phyloP scores from a whole-genome alignment of 2,113 vertebrate genomes.

The Oreochromis niloticus region DNA sequence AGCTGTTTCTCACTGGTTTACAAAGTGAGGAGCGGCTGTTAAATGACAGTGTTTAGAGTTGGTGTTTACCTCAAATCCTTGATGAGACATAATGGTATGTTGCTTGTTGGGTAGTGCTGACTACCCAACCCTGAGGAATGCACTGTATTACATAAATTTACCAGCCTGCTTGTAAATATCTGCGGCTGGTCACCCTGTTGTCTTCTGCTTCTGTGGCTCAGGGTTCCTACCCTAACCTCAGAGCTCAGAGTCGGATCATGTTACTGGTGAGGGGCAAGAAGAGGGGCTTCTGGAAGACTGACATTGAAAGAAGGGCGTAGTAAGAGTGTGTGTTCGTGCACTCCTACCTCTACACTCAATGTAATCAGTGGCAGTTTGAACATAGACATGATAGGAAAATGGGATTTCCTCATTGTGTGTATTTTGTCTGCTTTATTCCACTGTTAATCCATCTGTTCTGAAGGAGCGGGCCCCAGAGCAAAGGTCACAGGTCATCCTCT shows the following conservation, averaged over 20 bases:
- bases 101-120: neutral
- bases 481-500: constrained; percentile 15
- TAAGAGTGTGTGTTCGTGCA: neutral
- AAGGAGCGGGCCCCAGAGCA: neutral
- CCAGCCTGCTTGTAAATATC: neutral
- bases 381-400: neutral
- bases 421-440: neutral
- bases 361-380: constrained; percentile 9
- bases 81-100: neutral
- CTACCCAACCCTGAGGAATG: neutral
- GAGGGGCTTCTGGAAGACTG: constrained; percentile 22
- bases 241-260: constrained; percentile 31
- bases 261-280: constrained; percentile 45
- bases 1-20: neutral
- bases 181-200: constrained; percentile 13
- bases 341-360: neutral
- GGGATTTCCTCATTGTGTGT: constrained; percentile 2
- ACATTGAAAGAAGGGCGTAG: constrained; percentile 6
- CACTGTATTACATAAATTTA: neutral
- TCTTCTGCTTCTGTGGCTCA: constrained; percentile 21
- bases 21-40: neutral
- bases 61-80: neutral
- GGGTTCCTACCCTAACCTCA: constrained; percentile 30
- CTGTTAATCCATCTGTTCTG: constrained; percentile 10
- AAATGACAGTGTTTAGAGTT: neutral